Base-by-base conservation (phyloP, 2,888 invertebrate species). In the Watsonalla cultraria region DNA sequence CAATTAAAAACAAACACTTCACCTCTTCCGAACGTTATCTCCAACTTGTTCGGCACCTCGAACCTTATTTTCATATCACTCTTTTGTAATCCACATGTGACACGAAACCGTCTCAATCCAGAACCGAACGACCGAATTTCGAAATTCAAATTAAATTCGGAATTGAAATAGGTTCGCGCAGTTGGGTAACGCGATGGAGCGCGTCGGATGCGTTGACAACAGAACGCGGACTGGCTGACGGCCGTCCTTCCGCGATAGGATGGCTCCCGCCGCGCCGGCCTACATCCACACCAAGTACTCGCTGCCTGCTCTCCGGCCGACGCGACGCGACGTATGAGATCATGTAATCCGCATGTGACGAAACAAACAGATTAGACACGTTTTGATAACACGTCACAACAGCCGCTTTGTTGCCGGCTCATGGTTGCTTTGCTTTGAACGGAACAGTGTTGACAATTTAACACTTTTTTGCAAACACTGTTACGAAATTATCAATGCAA, bases 41-140 rank as follows among this genome's bases (percentile, higher is more conserved):
- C 90, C 89, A 90, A 87, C 72, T 85, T 90, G 71, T 90, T 90
- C 57, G 90, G 90, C 80, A 89, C 90, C 77, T 90, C 90, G 68
- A 87, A 90, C 55, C 89, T 80, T 78, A 90, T 90, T 81, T 77
- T 84, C 90, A 90, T 89, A 80, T 82, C 86, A 86, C 83, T 78
- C 53, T 69, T 65, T 72, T 68, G 59, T 45, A 61, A 65, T 59
- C 70, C 71, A 71, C 73, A 76, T 73, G 58, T 71, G 64, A 56
- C 71, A 69, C 72, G 57, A 65, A 68, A 58, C 63, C 66, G 60
- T 69, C 61, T 61, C 68, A 73, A 70, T 73, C 68, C 59, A 62
- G 61, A 66, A 70, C 24, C 61, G 56, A 67, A 52, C 39, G 61
- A 62, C 52, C 58, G 62, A 66, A 68, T 73, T 67, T 66, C 59